phyloP scores from a whole-genome alignment of 2,888 invertebrate genomes.

The Harpalus rufipes region DNA sequence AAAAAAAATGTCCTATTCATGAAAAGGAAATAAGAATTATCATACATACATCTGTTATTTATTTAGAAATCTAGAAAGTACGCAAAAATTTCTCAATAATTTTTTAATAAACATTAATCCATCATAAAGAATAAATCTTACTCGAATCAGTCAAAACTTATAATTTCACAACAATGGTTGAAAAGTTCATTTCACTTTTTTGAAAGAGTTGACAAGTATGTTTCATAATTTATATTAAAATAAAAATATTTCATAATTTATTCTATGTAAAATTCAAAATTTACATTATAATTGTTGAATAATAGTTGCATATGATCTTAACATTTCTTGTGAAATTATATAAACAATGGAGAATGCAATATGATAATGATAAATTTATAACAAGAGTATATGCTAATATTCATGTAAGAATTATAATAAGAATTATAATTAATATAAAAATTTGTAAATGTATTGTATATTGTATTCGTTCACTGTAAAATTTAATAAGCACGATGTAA shows the following conservation, averaged over 20 bases:
- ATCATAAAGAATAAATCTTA: neutral
- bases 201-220: neutral
- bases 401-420: neutral
- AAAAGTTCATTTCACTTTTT: neutral
- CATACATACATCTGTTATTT: neutral
- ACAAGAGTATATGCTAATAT: neutral
- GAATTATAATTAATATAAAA: neutral
- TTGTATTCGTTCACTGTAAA: too few species aligned
- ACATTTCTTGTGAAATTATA: neutral
- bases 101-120: neutral
- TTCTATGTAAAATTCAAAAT: neutral
- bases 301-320: neutral
- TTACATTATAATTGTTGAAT: neutral
- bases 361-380: neutral
- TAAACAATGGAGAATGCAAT: neutral
- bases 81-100: neutral
- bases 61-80: constrained; percentile 3
- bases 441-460: neutral
- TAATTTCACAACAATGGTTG: too few species aligned
- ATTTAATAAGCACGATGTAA: too few species aligned
- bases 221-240: too few species aligned
- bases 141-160: neutral
- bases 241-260: too few species aligned
- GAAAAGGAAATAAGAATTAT: too few species aligned
- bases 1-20: neutral